Percentiles rank a stretch among this genome's conserved stretches.
Evolutionary conservation across 53 echinoderm and acorn worm species (phyloP).

Genomic region (Hippasteria phrygiana): DNA sequence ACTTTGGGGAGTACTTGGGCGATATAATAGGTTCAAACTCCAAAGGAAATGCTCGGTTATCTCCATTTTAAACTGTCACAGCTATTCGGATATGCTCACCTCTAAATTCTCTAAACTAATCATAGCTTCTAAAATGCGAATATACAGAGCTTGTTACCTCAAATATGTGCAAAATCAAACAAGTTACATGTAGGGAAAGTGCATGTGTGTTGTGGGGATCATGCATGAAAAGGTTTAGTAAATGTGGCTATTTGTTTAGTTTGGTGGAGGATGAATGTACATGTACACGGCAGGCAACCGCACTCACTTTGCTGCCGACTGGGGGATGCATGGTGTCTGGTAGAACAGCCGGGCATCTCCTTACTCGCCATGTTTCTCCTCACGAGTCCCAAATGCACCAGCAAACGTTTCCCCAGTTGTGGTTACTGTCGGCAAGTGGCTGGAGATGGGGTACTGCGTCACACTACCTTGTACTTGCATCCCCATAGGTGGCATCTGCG

Average conservation of each 20-base stretch:
- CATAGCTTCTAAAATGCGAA: background rate
- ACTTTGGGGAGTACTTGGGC: too few species aligned
- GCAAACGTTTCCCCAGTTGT: constrained; percentile 34
- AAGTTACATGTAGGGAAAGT: background rate
- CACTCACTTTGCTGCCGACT: background rate
- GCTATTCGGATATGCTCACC: background rate
- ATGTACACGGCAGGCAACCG: background rate
- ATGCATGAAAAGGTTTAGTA: background rate
- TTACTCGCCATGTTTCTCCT: constrained; percentile 34
- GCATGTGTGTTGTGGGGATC: background rate
- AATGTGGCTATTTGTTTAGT: constrained; percentile 3
- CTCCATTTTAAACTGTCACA: background rate
- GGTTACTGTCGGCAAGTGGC: constrained; percentile 40
- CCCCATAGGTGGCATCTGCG: constrained; percentile 45
- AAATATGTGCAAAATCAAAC: background rate
- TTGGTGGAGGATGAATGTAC: background rate
- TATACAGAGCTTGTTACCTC: background rate
- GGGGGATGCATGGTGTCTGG: background rate
- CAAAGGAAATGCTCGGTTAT: too few species aligned
- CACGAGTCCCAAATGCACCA: constrained; percentile 1
- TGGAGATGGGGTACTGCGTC: constrained; percentile 63
- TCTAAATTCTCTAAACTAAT: background rate
- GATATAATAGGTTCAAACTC: too few species aligned
- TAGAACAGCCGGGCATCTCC: background rate
- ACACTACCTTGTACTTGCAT: constrained; percentile 61